Evolutionary conservation across 2,113 vertebrate genomes (phyloP).

Genomic region (Prietella phreatophila): DNA sequence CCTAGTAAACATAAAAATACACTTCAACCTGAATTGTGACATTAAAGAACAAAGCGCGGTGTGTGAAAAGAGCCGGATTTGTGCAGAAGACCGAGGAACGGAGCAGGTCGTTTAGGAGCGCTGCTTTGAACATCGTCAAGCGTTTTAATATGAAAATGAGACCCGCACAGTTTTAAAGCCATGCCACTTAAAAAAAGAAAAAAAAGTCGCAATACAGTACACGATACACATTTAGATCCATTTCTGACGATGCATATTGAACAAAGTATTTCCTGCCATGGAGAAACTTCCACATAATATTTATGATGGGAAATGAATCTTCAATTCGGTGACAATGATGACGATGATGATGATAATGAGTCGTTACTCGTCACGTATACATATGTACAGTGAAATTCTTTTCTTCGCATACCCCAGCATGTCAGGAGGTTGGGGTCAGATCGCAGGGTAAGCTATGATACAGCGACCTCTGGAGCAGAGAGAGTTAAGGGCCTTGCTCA

Average conservation of each 20-base stretch:
- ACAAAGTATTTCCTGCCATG: neutral
- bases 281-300: neutral
- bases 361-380: too few species aligned
- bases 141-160: neutral
- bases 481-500: too few species aligned
- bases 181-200: neutral
- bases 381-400: too few species aligned
- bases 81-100: neutral
- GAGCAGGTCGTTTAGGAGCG: neutral
- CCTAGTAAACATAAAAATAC: conserved; percentile 11
- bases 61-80: neutral
- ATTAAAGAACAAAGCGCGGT: neutral
- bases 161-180: neutral
- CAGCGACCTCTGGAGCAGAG: too few species aligned
- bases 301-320: neutral
- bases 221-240: neutral
- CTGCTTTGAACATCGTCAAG: neutral
- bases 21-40: conserved; percentile 17
- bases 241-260: neutral
- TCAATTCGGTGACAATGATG: neutral
- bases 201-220: neutral
- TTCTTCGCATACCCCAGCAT: too few species aligned
- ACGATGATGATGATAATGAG: too few species aligned
- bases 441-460: too few species aligned
- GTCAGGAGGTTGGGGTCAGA: too few species aligned